Evolutionary conservation across 2,113 vertebrate genomes (phyloP).

Genomic region (Nothobranchius kuhntae): DNA sequence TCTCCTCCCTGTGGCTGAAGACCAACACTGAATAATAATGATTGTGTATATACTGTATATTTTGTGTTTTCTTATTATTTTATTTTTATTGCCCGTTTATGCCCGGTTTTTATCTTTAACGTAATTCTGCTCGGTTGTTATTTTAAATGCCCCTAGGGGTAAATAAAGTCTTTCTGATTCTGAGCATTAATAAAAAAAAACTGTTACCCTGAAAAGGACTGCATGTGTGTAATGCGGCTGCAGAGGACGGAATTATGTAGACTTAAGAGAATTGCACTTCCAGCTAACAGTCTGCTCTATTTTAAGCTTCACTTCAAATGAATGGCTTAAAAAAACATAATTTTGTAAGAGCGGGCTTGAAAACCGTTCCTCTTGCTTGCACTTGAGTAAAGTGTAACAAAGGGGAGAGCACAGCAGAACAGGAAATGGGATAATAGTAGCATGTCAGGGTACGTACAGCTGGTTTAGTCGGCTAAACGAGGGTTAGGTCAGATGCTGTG

Average conservation of each 20-base stretch:
- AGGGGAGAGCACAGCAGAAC: slow-evolving; percentile 5
- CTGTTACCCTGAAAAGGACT: not conserved
- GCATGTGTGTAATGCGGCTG: not conserved
- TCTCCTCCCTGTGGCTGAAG: slow-evolving; percentile 17
- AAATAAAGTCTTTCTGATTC: too few species aligned
- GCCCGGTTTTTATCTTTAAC: too few species aligned
- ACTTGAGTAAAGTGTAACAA: slow-evolving; percentile 8
- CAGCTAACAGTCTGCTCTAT: not conserved
- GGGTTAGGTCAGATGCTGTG: slow-evolving; percentile 28
- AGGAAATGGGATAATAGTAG: slow-evolving; percentile 40
- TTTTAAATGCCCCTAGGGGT: too few species aligned
- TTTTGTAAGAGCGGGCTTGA: slow-evolving; percentile 10
- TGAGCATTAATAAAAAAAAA: not conserved
- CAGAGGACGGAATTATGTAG: not conserved
- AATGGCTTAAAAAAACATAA: slow-evolving; percentile 1
- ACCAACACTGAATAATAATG: slow-evolving; percentile 8
- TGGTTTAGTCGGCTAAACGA: slow-evolving; percentile 23
- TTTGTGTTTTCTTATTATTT: too few species aligned
- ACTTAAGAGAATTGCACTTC: not conserved
- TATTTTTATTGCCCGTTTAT: too few species aligned
- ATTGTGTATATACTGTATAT: too few species aligned
- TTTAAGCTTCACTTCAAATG: slow-evolving; percentile 14
- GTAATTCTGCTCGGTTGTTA: too few species aligned
- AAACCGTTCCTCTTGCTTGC: slow-evolving; percentile 16
- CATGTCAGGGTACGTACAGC: slow-evolving; percentile 36